Conservation (phyloP, 2,797 vertebrate species). For the Anguilla obscura region DNA sequence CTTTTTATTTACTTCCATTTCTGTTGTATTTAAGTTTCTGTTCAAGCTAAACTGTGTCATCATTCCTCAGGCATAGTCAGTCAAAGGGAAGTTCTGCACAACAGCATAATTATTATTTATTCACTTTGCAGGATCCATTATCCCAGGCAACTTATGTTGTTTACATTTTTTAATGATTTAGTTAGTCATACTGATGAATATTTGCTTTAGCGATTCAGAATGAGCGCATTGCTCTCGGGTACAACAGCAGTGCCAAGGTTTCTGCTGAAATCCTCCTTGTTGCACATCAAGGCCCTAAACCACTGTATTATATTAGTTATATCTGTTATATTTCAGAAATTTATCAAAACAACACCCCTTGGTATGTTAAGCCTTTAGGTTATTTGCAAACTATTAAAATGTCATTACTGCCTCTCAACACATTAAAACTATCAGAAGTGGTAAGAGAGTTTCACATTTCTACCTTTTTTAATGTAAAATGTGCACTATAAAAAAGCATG, state of each 20-base stretch:
- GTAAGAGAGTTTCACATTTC: neutral
- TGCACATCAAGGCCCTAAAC: neutral
- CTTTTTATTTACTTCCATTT: neutral
- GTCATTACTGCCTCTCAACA: neutral
- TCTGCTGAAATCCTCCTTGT: neutral
- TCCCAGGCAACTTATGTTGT: neutral
- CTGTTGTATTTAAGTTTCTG: neutral
- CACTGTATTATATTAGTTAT: neutral
- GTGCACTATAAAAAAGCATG: neutral
- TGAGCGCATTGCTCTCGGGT: neutral
- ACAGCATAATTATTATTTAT: neutral
- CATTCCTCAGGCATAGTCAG: neutral
- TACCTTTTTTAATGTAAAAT: neutral
- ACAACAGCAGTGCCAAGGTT: neutral
- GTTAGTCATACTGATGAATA: neutral
- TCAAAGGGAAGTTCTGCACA: neutral
- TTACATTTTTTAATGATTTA: neutral
- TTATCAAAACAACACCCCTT: neutral
- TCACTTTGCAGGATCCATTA: neutral
- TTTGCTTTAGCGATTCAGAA: neutral
- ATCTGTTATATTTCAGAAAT: neutral
- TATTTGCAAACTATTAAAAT: constrained; percentile 2
- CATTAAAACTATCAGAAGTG: neutral
- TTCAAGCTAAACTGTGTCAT: neutral
- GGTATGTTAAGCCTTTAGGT: neutral